Conservation (phyloP, 37 sponge, comb jelly and placozoan genomes). For the Ianthella basta region DNA sequence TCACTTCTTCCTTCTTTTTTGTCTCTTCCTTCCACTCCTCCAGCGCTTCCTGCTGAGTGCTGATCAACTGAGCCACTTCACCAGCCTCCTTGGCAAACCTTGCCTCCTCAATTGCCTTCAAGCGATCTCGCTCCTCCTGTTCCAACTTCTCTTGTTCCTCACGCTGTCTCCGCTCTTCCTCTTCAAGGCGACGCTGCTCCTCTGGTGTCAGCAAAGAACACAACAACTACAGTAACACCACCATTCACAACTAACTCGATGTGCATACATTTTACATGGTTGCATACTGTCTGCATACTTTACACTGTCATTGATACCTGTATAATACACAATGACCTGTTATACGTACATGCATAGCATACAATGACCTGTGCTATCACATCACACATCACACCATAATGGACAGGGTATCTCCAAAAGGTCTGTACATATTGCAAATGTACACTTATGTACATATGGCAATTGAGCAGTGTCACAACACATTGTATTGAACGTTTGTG, state of each 20-base stretch:
- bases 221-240: neutral
- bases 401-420: no score
- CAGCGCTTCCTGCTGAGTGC: conserved; percentile 1
- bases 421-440: no score
- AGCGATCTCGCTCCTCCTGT: conserved; percentile 52
- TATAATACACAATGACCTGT: no score
- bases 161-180: conserved; percentile 37
- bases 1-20: conserved; percentile 49
- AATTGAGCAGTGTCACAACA: no score
- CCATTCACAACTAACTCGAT: no score
- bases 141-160: conserved; percentile 45
- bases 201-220: conserved; percentile 16
- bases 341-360: no score
- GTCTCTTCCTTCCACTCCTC: conserved; percentile 53
- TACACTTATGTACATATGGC: no score
- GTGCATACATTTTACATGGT: neutral
- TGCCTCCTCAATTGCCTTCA: conserved; percentile 53
- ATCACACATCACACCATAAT: no score
- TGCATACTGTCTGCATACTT: neutral
- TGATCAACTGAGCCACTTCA: neutral
- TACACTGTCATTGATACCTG: neutral
- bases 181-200: conserved; percentile 46
- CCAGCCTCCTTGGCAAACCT: conserved; percentile 50
- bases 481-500: no score
- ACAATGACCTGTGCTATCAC: no score